phyloP scores from a whole-genome alignment of 2,113 vertebrate genomes.

The Centropus unirufus region DNA sequence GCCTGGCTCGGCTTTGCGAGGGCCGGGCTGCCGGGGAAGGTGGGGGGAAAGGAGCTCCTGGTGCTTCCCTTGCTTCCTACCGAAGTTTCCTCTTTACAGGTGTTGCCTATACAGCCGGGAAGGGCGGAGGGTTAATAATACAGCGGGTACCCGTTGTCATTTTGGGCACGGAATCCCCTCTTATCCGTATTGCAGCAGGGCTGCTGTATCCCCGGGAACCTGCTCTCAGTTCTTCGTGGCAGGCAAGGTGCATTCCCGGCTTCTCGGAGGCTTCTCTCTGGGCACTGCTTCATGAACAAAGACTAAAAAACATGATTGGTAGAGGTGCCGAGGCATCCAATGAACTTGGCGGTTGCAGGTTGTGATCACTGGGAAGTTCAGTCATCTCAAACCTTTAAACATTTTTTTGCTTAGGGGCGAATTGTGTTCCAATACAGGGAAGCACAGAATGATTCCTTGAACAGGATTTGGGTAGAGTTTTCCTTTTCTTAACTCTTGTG shows the following conservation, averaged over 20 bases:
- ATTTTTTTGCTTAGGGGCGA: background rate
- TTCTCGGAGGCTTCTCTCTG: background rate
- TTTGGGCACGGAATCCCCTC: background rate
- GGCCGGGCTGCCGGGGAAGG: background rate
- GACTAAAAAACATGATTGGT: background rate
- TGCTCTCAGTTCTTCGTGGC: background rate
- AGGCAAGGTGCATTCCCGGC: background rate
- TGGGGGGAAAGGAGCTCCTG: background rate
- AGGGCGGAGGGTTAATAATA: background rate
- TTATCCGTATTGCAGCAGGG: slow-evolving; percentile 1
- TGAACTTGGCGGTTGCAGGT: background rate
- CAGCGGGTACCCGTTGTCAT: background rate
- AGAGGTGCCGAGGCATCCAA: background rate
- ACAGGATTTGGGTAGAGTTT: background rate
- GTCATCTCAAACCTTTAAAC: background rate
- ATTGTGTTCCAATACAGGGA: background rate
- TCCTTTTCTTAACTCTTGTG: background rate
- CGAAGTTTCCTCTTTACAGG: slow-evolving; percentile 3
- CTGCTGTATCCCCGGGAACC: slow-evolving; percentile 28
- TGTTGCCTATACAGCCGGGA: background rate
- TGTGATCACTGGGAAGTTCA: background rate
- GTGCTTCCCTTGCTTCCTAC: background rate
- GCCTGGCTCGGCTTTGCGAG: background rate
- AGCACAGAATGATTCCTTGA: background rate
- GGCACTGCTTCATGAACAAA: slow-evolving; percentile 4